A percentile compares a stretch with the other conserved stretches of the same genome.
phyloP scores from a whole-genome alignment of 2,113 vertebrate species.

The Scomber japonicus region DNA sequence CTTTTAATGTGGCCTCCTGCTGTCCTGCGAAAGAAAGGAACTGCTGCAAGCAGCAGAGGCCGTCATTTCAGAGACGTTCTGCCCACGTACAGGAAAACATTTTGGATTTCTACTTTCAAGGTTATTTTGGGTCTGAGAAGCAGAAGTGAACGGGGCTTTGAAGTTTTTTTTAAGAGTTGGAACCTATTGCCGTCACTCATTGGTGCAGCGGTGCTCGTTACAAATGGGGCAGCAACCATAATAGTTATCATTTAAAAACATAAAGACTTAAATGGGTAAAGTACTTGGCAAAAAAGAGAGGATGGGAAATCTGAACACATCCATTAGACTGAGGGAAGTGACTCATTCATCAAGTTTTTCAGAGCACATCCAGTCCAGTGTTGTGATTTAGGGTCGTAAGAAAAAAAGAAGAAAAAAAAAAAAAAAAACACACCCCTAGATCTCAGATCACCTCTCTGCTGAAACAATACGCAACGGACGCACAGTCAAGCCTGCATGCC shows the following conservation, averaged over 20 bases:
- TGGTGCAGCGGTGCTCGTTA: not conserved
- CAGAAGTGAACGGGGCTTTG: not conserved
- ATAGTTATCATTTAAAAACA: not conserved
- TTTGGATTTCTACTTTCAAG: not conserved
- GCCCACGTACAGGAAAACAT: not conserved
- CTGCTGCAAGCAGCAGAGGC: not conserved
- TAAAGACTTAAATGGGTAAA: not conserved
- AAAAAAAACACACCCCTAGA: conserved; percentile 4
- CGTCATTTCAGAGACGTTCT: not conserved
- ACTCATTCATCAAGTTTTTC: no score
- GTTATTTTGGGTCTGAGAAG: not conserved
- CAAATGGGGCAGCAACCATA: not conserved
- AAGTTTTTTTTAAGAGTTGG: not conserved
- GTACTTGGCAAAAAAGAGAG: not conserved
- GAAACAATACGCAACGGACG: conserved; percentile 48
- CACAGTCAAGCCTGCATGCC: conserved; percentile 53
- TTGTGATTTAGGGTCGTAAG: not conserved
- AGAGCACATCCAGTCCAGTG: no score
- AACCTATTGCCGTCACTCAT: not conserved
- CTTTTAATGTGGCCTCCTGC: conserved; percentile 10
- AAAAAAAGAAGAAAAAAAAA: no score
- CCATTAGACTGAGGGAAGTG: not conserved
- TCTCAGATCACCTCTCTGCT: conserved; percentile 4
- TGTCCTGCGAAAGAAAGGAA: not conserved
- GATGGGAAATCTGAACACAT: not conserved